A percentile compares a stretch with the other conserved stretches of the same genome.
phyloP scores from a whole-genome alignment of 2,888 invertebrate genomes.

The Acanthacorydalis orientalis region DNA sequence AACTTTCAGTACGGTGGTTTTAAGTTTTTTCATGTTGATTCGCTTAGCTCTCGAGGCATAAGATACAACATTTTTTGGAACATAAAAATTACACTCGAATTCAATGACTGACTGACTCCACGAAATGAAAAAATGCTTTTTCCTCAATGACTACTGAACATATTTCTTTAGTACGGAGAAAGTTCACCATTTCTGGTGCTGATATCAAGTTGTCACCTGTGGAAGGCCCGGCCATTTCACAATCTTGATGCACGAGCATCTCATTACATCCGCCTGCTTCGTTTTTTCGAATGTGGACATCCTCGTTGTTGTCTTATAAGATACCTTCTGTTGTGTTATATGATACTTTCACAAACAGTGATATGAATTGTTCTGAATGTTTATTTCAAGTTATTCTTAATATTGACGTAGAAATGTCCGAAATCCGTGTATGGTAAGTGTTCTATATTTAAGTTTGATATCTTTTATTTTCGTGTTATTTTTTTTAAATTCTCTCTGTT shows the following conservation, averaged over 20 bases:
- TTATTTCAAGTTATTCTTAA: slow-evolving; percentile 40
- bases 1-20: no score
- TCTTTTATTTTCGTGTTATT: no score
- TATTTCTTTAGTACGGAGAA: not conserved
- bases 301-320: not conserved
- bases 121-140: no score
- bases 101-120: no score
- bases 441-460: not conserved
- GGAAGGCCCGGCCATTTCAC: slow-evolving; percentile 12
- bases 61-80: slow-evolving; percentile 53
- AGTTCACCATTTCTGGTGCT: slow-evolving; percentile 40
- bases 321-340: slow-evolving; percentile 40
- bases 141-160: no score
- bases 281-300: slow-evolving; percentile 13
- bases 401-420: slow-evolving; percentile 28
- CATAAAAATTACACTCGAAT: slow-evolving; percentile 24
- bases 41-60: slow-evolving; percentile 74
- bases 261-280: slow-evolving; percentile 17
- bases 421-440: slow-evolving; percentile 27
- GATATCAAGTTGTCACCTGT: slow-evolving; percentile 42
- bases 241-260: no score
- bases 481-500: no score
- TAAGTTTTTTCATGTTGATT: slow-evolving; percentile 76
- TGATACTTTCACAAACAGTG: slow-evolving; percentile 38
- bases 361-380: slow-evolving; percentile 41